Percentiles rank a stretch among this genome's conserved stretches.
Conservation (phyloP, 2,888 invertebrate species). For the Zygaena filipendulae region DNA sequence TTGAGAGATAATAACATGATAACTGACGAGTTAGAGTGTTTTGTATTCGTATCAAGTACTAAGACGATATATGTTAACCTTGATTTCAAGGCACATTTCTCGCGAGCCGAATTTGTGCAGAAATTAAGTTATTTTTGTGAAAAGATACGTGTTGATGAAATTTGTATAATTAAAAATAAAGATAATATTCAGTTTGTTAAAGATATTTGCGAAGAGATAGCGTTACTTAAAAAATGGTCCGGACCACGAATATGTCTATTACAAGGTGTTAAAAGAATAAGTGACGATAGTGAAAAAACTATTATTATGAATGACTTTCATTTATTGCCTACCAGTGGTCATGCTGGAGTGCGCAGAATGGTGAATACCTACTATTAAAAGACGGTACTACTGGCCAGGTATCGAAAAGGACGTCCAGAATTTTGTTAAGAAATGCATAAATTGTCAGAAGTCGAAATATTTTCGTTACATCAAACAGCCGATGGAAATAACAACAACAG, state of each 20-base stretch:
- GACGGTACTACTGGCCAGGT: too few relatives aligned
- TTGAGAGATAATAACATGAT: slow-evolving; percentile 1
- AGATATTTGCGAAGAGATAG: slow-evolving; percentile 12
- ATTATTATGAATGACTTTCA: slow-evolving; percentile 12
- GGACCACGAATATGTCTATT: slow-evolving; percentile 7
- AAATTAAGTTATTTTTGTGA: slow-evolving; percentile 13
- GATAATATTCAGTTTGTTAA: slow-evolving; percentile 12
- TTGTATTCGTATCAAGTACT: slow-evolving; percentile 2
- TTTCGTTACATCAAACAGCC: too few relatives aligned
- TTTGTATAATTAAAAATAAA: slow-evolving; percentile 10
- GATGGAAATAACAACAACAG: too few relatives aligned
- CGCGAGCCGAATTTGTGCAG: slow-evolving; percentile 14
- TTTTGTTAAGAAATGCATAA: too few relatives aligned
- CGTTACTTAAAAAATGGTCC: slow-evolving; percentile 11
- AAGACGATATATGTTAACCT: slow-evolving; percentile 14
- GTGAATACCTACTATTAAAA: too few relatives aligned
- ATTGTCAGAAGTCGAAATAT: too few relatives aligned
- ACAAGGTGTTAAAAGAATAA: slow-evolving; percentile 5
- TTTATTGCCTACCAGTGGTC: slow-evolving; percentile 10
- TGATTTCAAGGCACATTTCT: slow-evolving; percentile 10
- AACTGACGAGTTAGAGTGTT: slow-evolving; percentile 8
- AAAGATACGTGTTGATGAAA: slow-evolving; percentile 4
- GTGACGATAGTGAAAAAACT: slow-evolving; percentile 4
- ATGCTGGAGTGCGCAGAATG: slow-evolving; percentile 8
- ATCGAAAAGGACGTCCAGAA: too few relatives aligned